Evolutionary conservation across 2,113 vertebrate genomes (phyloP).

Genomic region (Chamaetylas fuelleborni): DNA sequence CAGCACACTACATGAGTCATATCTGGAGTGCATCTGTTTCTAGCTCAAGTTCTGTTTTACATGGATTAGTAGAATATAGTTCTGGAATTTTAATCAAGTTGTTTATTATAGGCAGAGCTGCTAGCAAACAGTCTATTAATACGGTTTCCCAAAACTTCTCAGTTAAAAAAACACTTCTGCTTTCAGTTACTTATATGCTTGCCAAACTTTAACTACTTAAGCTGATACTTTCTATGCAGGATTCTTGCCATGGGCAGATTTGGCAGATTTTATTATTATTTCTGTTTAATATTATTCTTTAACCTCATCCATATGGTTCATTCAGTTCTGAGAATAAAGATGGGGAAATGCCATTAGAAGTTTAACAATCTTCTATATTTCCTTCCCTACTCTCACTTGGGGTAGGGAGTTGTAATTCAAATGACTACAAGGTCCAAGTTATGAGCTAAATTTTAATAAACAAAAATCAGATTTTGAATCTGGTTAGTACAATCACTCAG

Average conservation of each 20-base stretch:
- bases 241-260: not conserved
- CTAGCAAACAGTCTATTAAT: slow-evolving; percentile 33
- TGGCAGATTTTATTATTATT: slow-evolving; percentile 14
- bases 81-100: slow-evolving; percentile 51
- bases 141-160: not conserved
- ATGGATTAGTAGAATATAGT: slow-evolving; percentile 24
- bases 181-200: slow-evolving; percentile 2
- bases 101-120: slow-evolving; percentile 37
- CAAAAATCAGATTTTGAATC: not conserved
- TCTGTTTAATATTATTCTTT: slow-evolving; percentile 19
- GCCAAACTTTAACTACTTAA: slow-evolving; percentile 3
- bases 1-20: slow-evolving; percentile 40
- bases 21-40: slow-evolving; percentile 55
- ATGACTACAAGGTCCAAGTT: not conserved
- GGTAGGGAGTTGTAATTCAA: not conserved
- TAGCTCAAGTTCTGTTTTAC: slow-evolving; percentile 35
- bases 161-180: not conserved
- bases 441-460: not conserved
- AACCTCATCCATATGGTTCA: slow-evolving; percentile 17
- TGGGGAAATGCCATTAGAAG: not conserved
- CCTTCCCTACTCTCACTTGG: not conserved
- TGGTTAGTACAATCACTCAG: not conserved
- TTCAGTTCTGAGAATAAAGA: not conserved
- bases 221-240: not conserved
- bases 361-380: not conserved